A percentile compares a stretch with the other conserved stretches of the same genome.
Evolutionary conservation across 2,113 vertebrate species (phyloP).

Genomic region (Calyptommatus sinebrachiatus): DNA sequence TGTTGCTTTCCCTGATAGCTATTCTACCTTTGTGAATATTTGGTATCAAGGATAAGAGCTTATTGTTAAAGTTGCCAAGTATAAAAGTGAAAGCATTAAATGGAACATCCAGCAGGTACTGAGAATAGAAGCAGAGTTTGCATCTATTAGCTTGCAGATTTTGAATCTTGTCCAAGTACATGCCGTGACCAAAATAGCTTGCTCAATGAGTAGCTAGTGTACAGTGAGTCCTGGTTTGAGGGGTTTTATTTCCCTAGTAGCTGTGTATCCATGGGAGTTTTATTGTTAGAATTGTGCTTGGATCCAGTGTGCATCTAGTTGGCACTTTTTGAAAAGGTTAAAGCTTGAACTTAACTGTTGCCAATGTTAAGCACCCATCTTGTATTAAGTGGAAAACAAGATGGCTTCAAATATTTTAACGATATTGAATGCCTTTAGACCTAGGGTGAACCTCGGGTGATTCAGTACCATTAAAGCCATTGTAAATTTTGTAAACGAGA

Average conservation of each 20-base stretch:
- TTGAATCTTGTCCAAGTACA: constrained; percentile 19
- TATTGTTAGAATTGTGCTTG: constrained; percentile 19
- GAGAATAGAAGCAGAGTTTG: not conserved
- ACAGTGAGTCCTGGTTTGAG: constrained; percentile 15
- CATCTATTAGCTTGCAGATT: not conserved
- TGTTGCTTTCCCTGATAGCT: not conserved
- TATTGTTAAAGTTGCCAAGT: not conserved
- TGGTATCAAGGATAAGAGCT: not conserved
- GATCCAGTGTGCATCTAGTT: constrained; percentile 4
- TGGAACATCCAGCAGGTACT: not conserved
- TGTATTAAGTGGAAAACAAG: not conserved
- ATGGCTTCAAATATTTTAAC: not conserved
- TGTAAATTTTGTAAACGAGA: not conserved
- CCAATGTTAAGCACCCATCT: not conserved
- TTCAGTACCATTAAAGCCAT: too few species aligned
- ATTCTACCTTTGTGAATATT: not conserved
- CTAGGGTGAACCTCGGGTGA: not conserved
- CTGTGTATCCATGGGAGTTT: not conserved
- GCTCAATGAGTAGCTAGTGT: not conserved
- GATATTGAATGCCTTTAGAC: not conserved
- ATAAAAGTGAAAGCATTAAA: not conserved
- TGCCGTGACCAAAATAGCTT: constrained; percentile 12
- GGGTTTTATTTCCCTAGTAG: constrained; percentile 1
- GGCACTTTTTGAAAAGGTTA: constrained; percentile 1
- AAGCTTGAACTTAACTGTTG: not conserved